Base-by-base conservation (phyloP, 2,888 invertebrate species). In the Hyposoter dolosus region DNA sequence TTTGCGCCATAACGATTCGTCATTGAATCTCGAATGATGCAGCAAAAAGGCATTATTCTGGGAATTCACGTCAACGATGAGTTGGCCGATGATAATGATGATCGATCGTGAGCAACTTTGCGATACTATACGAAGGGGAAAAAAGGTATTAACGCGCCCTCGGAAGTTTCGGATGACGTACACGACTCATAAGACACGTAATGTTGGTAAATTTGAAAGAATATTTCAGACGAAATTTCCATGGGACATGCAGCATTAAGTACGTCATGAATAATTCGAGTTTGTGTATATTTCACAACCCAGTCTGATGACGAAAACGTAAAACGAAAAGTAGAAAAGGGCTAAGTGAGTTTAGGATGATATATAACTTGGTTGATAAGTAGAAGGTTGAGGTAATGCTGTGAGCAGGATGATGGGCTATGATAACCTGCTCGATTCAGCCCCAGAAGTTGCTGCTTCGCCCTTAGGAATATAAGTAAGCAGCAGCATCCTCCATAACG, bases 381-480 rank as follows among this genome's bases (percentile, higher is more conserved):
- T 76, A 68, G 9, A 74, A 35, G 23, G 60, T 74, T 56, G 68
- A 60, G 75, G 69, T 43, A 66, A 82, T 76, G 63, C 69, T 60
- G 43, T 56, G 53, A 35, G 40, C 40, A 40, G 53, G 63, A 53
- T 71, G 71, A 77, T 69, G 74, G 60, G 82, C 75, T 15, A 60
- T 63, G 47, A 56, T 83, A 56, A 63, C 63, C 47, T 47, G 9
- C 40, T 68, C 68, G 84, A 80, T 80, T 75, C 47, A 60, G 40
- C 23, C 23, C n/a, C 23, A 35, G 40, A 66, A 77, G 66, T 45
- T 45, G n/a, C 9, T 75, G n/a, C 4, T 35, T 19, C 15, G 15
- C 23, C 43, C 35, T n/a, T 12, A 23, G 45, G 17, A 45, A 45
- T 35, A 56, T 56, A 66, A 43, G 74, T 40, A 65, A 79, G 78